Conservation (phyloP, 2,888 invertebrate genomes). For the Cantharis lateralis region DNA sequence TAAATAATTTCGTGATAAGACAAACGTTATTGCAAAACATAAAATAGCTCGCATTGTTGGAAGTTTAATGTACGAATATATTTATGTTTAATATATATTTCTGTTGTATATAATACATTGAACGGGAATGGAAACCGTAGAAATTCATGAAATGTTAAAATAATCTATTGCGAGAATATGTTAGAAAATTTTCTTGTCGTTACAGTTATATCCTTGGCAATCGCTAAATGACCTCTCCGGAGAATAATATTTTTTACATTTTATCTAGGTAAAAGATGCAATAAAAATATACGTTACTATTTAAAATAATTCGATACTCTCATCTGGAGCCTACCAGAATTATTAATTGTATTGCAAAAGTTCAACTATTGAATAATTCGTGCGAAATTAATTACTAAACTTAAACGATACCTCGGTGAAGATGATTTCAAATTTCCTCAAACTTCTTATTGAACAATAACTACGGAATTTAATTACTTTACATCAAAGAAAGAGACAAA, state of each 20-base stretch:
- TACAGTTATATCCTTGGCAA: not conserved
- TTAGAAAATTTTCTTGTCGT: not conserved
- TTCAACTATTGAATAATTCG: not conserved
- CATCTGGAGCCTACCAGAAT: not conserved
- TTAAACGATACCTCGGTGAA: not conserved
- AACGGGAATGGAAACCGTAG: not conserved
- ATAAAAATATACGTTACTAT: not conserved
- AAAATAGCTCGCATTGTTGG: not conserved
- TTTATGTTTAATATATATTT: not conserved
- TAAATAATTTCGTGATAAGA: constrained; percentile 1
- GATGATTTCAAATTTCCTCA: not conserved
- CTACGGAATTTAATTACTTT: not conserved
- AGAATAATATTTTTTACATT: not conserved
- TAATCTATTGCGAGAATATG: not conserved
- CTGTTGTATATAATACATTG: not conserved
- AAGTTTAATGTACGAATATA: not conserved
- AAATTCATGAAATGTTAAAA: not conserved
- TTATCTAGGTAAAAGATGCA: not conserved
- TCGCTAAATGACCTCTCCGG: not conserved
- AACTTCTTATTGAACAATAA: not conserved
- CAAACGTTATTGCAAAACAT: not conserved
- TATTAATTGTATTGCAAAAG: not conserved
- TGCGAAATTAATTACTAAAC: not conserved
- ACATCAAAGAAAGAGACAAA: not conserved
- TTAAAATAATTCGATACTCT: not conserved